Percentiles rank a stretch among this genome's conserved stretches.
Conservation (phyloP, 2,797 vertebrate species). For the Enteromius paludinosus region DNA sequence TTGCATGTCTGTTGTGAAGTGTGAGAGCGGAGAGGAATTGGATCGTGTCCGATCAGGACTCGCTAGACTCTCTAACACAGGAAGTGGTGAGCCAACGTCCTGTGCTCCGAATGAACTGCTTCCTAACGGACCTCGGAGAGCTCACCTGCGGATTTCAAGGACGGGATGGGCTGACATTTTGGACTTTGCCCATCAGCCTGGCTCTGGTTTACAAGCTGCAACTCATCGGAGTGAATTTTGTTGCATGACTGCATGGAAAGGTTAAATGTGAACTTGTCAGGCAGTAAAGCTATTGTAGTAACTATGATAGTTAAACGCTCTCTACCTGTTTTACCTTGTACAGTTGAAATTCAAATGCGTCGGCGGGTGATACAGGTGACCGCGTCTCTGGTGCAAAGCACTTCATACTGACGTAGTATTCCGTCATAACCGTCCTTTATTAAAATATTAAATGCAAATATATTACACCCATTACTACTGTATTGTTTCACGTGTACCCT, state of each 20-base stretch:
- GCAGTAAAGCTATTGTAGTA: slow-evolving; percentile 30
- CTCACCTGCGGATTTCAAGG: slow-evolving; percentile 55
- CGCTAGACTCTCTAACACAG: slow-evolving; percentile 29
- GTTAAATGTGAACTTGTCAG: slow-evolving; percentile 63
- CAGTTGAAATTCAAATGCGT: slow-evolving; percentile 12
- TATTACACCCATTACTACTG: slow-evolving; percentile 77
- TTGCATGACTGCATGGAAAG: slow-evolving; percentile 55
- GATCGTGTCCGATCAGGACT: slow-evolving; percentile 41
- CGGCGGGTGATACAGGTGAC: background rate
- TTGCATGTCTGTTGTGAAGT: slow-evolving; percentile 77
- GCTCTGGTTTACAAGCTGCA: slow-evolving; percentile 37
- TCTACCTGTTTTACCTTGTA: slow-evolving; percentile 32
- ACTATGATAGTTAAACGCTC: slow-evolving; percentile 2
- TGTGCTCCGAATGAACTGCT: slow-evolving; percentile 52
- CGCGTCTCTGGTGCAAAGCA: slow-evolving; percentile 53
- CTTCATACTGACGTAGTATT: slow-evolving; percentile 58
- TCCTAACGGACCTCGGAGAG: slow-evolving; percentile 49
- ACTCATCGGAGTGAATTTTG: slow-evolving; percentile 38
- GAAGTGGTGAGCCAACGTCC: slow-evolving; percentile 44
- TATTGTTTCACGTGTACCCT: slow-evolving; percentile 72
- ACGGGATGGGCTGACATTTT: slow-evolving; percentile 58
- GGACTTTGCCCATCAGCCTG: slow-evolving; percentile 39
- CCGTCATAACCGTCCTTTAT: slow-evolving; percentile 64
- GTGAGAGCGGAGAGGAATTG: slow-evolving; percentile 69
- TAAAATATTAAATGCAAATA: slow-evolving; percentile 74